phyloP scores from a whole-genome alignment of 2,888 invertebrate genomes.

The Zeuzera pyrina region DNA sequence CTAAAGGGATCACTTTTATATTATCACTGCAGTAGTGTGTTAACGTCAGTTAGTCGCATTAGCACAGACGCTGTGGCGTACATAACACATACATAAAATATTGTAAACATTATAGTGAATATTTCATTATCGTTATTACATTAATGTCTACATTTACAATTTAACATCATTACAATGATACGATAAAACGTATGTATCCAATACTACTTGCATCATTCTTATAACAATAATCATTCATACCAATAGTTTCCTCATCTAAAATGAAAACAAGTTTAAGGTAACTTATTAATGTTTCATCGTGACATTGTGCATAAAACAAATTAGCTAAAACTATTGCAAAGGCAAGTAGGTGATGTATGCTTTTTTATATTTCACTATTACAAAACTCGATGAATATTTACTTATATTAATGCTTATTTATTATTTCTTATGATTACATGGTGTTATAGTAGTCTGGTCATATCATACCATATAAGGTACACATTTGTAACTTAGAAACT shows the following conservation, averaged over 20 bases:
- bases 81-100: neutral
- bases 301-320: slow-evolving; percentile 56
- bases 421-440: slow-evolving; percentile 45
- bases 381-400: slow-evolving; percentile 34
- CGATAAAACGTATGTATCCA: slow-evolving; percentile 10
- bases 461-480: slow-evolving; percentile 26
- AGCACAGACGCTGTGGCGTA: too few relatives aligned
- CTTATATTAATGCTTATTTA: slow-evolving; percentile 27
- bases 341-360: slow-evolving; percentile 67
- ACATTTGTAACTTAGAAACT: slow-evolving; percentile 31
- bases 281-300: too few relatives aligned
- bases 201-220: too few relatives aligned
- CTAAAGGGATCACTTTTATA: slow-evolving; percentile 60
- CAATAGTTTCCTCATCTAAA: too few relatives aligned
- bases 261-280: too few relatives aligned
- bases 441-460: slow-evolving; percentile 56
- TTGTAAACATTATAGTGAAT: slow-evolving; percentile 14
- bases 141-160: slow-evolving; percentile 35
- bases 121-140: slow-evolving; percentile 28
- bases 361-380: slow-evolving; percentile 27
- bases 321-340: slow-evolving; percentile 56
- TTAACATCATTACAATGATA: slow-evolving; percentile 13
- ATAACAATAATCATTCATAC: too few relatives aligned
- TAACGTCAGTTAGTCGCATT: slow-evolving; percentile 33
- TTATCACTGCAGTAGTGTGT: slow-evolving; percentile 55